Evolutionary conservation across 64 coral and sea anemone genomes (phyloP), one percentile per base, ranked within the genome.

Genomic region (Astreopora myriophthalma): DNA sequence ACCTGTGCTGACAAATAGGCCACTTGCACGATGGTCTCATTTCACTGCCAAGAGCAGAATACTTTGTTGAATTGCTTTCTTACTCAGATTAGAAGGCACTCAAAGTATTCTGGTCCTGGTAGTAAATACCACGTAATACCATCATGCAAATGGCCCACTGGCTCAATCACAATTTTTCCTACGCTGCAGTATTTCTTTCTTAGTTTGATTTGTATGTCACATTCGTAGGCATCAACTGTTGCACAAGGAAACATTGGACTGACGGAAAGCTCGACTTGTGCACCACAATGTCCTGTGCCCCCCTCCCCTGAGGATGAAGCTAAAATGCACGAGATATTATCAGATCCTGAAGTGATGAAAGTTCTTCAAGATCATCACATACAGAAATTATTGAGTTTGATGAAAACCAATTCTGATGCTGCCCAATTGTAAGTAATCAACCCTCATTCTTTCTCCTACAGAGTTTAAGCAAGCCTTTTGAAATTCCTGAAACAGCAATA

Each of bases 321-420:
- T 23, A 75, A 89, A 63, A 97, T 97, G 95, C 60, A 78, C 12
- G 61, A 97, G 16, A 87, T 97, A 26, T 37, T 97, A 73, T 89
- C 91, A 34, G 78, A 90, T 29, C 91, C 91, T 80, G 95, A 93
- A 87, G 90, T 89, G 23, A 77, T 86, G 71, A 57, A 86, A 64
- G 82, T 73, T 16, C 87, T 96, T 16, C 71, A 93, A 79, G 95
- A 96, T 77, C 74, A 75, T 44, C 72, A 93, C 66, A 87, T 96
- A 89, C 92, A 93, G 39, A 90, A 86, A 52, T 57, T 96, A 69
- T 86, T 96, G 26, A 87, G 33, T 23, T 72, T 60, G 34, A 86
- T 96, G 75, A 96, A 87, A 68, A 71, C 71, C 11, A 96, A 94
- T 38, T 87, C 95, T 39, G 75, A 88, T n/a, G 91, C 91, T 52